Base-by-base conservation (phyloP, 1,140 invertebrate genomes). In the Trichoplusia ni region DNA sequence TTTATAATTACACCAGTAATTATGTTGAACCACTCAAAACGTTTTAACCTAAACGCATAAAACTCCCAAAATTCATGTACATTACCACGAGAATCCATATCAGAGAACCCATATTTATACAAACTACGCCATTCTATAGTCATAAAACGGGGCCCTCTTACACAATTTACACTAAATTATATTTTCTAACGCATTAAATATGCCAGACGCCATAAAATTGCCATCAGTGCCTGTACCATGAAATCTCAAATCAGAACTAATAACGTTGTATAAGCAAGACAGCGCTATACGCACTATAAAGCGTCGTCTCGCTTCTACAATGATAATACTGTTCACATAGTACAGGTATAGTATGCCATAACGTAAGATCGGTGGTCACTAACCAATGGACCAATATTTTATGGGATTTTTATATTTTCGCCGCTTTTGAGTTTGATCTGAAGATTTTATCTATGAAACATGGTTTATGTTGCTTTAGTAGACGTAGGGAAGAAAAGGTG, bases 141-240 rank as follows among this genome's bases (percentile, higher is more conserved):
- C 44, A 47, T 47, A 47, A 47, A 25, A 7, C 9, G 44, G 14
- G 25, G 44, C n/a, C 19, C 44, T 47, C 23, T 29, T 47, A 16
- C 44, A 47, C 19, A 25, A 47, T 47, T 29, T 13, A 6, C 23
- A n/a, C 19, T 25, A 29, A 47, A 29, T 16, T 29, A 47, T 47
- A 47, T 47, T 47, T 29, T 25, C 11, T 47, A 47, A 47, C 29
- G 16, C 25, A 29, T 47, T 47, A 47, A 47, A 44, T 21, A 25
- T 27, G 25, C 11, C 44, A 47, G 44, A 47, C 29, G 44, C 44
- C 25, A 47, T 47, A 47, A 47, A 47, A 29, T 47, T 29, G 44
- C 44, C 44, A 47, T 47, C 5, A 7, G 23, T 6, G 13, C 23
- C n/a, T n/a, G n/a, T n/a, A n/a, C n/a, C n/a, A n/a, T n/a, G n/a